phyloP scores from a whole-genome alignment of 2,797 vertebrate genomes.

The Pangasius krempfi region DNA sequence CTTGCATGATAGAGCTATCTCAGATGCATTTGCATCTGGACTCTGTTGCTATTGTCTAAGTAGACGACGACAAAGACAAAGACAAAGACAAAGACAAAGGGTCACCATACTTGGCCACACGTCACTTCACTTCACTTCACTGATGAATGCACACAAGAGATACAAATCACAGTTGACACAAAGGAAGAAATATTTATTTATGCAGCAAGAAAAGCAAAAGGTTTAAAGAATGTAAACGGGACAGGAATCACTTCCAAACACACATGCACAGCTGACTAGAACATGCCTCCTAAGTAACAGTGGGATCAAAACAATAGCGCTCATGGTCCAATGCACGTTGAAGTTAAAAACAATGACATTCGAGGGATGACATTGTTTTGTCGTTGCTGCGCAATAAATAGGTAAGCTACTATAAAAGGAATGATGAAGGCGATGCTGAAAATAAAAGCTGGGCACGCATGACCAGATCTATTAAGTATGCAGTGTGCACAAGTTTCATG shows the following conservation, averaged over 20 bases:
- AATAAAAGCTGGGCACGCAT: conserved; percentile 10
- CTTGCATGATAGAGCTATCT: neutral
- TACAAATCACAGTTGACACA: neutral
- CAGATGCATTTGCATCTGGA: neutral
- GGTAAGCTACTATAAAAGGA: neutral
- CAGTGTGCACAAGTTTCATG: too few relatives aligned
- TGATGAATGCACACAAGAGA: neutral
- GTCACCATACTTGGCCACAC: too few relatives aligned
- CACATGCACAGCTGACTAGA: neutral
- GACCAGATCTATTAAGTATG: neutral
- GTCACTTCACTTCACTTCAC: too few relatives aligned
- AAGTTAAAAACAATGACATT: neutral
- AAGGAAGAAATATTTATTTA: neutral
- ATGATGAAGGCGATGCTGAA: neutral
- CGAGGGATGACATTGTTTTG: neutral
- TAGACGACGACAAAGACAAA: too few relatives aligned
- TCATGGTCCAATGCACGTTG: too few relatives aligned
- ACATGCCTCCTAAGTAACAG: neutral
- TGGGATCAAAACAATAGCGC: neutral
- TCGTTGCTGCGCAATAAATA: neutral
- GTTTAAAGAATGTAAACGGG: neutral
- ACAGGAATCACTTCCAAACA: neutral
- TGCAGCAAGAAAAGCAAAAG: neutral
- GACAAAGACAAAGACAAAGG: too few relatives aligned
- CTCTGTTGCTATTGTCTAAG: neutral